Evolutionary conservation across 2,113 vertebrate species (phyloP).

Genomic region (Podilymbus podiceps): DNA sequence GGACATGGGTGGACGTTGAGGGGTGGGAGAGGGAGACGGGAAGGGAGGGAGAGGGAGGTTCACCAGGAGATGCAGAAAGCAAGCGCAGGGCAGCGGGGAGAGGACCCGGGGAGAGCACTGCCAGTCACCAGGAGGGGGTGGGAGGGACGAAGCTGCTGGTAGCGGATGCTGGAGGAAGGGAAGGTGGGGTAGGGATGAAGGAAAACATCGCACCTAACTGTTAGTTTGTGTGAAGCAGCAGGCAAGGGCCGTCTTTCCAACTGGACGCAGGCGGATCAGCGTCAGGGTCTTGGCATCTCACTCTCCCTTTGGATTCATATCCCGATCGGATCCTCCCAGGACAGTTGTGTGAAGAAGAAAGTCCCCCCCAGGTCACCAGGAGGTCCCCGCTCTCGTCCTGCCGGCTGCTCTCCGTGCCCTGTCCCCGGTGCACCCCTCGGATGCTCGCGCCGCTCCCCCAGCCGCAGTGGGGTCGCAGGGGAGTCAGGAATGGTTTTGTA

Average conservation of each 20-base stretch:
- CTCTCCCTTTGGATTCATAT: neutral
- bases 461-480: rapidly evolving
- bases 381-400: rapidly evolving
- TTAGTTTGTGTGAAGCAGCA: neutral
- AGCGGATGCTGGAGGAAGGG: neutral
- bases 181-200: neutral
- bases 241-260: neutral
- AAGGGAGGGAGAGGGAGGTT: neutral
- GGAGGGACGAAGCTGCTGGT: neutral
- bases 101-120: rapidly evolving
- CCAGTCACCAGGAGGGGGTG: rapidly evolving
- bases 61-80: neutral
- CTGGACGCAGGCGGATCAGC: neutral
- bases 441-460: neutral
- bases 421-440: rapidly evolving
- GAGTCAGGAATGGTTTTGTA: neutral
- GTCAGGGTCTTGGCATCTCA: neutral
- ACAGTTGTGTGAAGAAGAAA: neutral
- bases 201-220: neutral
- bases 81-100: rapidly evolving
- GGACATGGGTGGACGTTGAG: rapidly evolving
- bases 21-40: neutral
- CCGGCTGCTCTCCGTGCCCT: rapidly evolving
- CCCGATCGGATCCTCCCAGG: neutral
- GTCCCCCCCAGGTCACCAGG: neutral